Base-by-base conservation (phyloP, 2,113 vertebrate genomes). In the Callorhinus ursinus region DNA sequence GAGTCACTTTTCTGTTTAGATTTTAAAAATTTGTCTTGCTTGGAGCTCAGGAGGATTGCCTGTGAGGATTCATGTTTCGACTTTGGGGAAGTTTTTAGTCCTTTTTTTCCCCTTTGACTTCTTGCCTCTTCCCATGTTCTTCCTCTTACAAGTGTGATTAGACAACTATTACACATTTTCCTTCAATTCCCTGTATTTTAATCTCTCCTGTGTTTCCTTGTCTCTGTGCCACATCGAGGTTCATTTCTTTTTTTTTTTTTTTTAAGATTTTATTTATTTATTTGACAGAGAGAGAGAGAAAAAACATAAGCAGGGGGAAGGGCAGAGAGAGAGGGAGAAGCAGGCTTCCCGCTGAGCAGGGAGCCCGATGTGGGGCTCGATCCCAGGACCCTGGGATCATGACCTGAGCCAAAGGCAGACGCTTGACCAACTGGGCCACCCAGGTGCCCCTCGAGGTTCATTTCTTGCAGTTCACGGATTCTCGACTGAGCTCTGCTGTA, bases 11-110 rank as follows among this genome's bases (percentile, higher is more conserved):
- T 31, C 46, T 88, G 42, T 49, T 51, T 72, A n/a, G 55, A 77
- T 76, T 90, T 83, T 4, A 84, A 76, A 46, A 76, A 14, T 59
- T 26, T 79, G 18, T 67, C 57, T 65, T 96, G 69, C 39, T 84
- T 93, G 51, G 46, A 33, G 71, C 95, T 90, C 90, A n/a, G 21
- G 59, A 36, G 46, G 31, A 85, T 81, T 81, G 22, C 76, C 61
- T 72, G 36, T 63, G 72, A 93, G 7, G 15, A 61, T 76, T 96
- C 42, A 12, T 79, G 49, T 42, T 72, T 79, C 39, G 77, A 80
- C n/a, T 93, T 96, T 77, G 46, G n/a, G 65, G 85, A 97, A 92
- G 49, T 36, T 79, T 31, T 86, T 39, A n/a, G 21, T 59, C 19
- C 8, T 67, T 69, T 57, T 18, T 36, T 6, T 1, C 6, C 28